Base-by-base conservation (phyloP, 2,797 vertebrate species). In the Gymnopithys bicolor region DNA sequence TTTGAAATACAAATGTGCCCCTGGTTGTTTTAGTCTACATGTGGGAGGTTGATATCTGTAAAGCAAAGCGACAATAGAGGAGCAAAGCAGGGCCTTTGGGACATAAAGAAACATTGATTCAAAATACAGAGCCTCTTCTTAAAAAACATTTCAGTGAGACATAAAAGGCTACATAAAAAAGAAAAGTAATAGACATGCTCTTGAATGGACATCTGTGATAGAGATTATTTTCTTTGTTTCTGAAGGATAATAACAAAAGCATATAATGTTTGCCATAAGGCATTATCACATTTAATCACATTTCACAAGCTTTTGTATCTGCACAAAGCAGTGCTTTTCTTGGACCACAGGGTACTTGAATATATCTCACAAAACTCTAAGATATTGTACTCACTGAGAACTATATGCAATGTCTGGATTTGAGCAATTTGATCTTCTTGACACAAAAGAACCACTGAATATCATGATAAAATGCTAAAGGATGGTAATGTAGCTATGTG, bases 281-380 rank as follows among this genome's bases (percentile, higher is more conserved):
- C 2, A 1, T 69, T 93, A 93, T 78, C 56, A 32, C 24, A 66
- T 86, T 88, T 93, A 95, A 93, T 95, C 80, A 75, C 46, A 86
- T 86, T 94, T 94, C 73, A 79, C 56, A 68, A 80, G 30, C 37
- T 67, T 84, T 60, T 84, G 56, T 90, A 84, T 67, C 52, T 89
- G 19, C 33, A 90, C 12, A 74, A 89, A 89, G 11, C 32, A 58
- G n/a, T 69, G 22, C 2, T 78, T 90, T 82, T 58, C 66, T 66
- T 41, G 33, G 66, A 85, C 71, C 5, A 1, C 21, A 73, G 60
- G 48, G 69, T 84, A 43, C 93, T 88, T 84, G 33, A 48, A 67
- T 45, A 79, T 16, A 24, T 66, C 48, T 92, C 69, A 83, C 33
- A 68, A 51, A 90, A 73, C 19, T 70, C 15, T 48, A 23, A 79